Evolutionary conservation across 2,888 invertebrate species (phyloP), one percentile per base, ranked within the genome.

Genomic region (Mythimna lalbum): DNA sequence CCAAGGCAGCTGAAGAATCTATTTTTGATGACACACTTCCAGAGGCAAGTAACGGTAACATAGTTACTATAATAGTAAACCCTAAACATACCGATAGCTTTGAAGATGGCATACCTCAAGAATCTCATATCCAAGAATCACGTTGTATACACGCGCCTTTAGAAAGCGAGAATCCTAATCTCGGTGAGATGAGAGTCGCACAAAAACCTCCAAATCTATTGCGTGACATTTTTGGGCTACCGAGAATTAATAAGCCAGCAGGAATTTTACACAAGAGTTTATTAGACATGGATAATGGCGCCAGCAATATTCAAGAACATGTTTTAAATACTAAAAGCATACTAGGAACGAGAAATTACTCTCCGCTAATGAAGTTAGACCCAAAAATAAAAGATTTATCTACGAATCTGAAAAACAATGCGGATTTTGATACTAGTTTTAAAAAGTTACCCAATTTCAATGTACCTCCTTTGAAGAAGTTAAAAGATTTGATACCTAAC

Each of bases 21-120:
- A 12, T 70, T n/a, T 76, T 76, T 43, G 76, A 55, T 31, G 92
- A 93, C 27, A 77, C 86, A 12, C 57, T 77, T 2, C 85, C 90
- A 5, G 88, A 89, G 62, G 90, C 90, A 81, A 88, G 87, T 76
- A 73, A 59, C 47, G 87, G 86, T 69, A 92, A 91, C 74, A 80
- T 92, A 33, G 89, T 94, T 49, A 90, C 90, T 63, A 90, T 94
- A 53, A 87, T 94, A 62, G 81, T 94, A 2, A 91, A 88, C 63
- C 91, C 92, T 60, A 86, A 83, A 53, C 80, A 86, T 31, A 70
- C 69, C 1, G 67, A 73, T 4, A 39, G 74, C 12, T 86, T 81
- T 12, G 87, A 90, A 21, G 89, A 90, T 52, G 68, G 83, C 10
- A 71, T 88, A 31, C 78, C 92, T 6, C 90, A 93, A 86, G 90